Evolutionary conservation across 2,113 vertebrate genomes (phyloP).

Genomic region (Pterocles burchelli): DNA sequence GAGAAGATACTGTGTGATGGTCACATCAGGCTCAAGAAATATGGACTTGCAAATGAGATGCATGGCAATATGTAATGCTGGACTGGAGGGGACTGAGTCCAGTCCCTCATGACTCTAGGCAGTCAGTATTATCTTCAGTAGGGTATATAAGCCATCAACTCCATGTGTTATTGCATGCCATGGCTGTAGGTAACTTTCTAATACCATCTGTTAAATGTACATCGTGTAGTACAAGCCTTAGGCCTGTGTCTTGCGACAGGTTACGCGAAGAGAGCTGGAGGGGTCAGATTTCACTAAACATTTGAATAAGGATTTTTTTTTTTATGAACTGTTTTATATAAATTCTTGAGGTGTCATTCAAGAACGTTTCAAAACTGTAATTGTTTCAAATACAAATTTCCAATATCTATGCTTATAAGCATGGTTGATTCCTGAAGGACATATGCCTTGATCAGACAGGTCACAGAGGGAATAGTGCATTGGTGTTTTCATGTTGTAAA

Average conservation of each 20-base stretch:
- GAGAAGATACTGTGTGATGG: neutral
- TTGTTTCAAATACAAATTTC: neutral
- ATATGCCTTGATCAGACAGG: neutral
- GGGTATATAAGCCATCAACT: neutral
- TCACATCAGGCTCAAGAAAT: neutral
- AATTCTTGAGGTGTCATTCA: neutral
- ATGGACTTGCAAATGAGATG: neutral
- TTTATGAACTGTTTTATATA: neutral
- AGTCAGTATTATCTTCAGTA: neutral
- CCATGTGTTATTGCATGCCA: fast-evolving
- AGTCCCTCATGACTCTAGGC: neutral
- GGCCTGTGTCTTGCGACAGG: neutral
- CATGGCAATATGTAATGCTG: neutral
- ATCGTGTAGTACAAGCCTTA: neutral
- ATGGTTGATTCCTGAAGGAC: neutral
- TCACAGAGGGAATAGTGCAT: neutral
- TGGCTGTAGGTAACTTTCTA: neutral
- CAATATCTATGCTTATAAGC: neutral
- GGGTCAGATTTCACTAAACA: neutral
- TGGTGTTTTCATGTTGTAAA: neutral
- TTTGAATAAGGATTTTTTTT: neutral
- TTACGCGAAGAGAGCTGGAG: neutral
- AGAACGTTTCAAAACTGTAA: neutral
- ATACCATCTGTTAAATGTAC: neutral
- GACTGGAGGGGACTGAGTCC: neutral